These are phyloP conservation scores for Hoplostethus atlanticus DNA, from an alignment of 2,797 vertebrate species.

Conservation along the genomic window DNA sequence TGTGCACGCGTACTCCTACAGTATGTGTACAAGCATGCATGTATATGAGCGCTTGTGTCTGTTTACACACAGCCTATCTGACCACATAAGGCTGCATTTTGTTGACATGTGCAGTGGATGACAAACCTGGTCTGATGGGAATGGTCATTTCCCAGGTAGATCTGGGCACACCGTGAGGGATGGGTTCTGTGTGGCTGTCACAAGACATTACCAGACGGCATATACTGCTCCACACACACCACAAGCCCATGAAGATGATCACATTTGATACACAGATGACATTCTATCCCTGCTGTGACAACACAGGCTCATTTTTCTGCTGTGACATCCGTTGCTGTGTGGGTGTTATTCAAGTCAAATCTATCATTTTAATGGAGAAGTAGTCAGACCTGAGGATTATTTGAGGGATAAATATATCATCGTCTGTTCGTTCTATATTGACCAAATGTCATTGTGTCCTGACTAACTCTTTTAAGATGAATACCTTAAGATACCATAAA, in stretches of 20 bases:
- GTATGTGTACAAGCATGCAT: conserved; percentile 12
- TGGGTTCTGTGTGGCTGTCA: conserved; percentile 76
- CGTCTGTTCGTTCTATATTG: conserved; percentile 72
- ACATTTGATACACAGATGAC: conserved; percentile 86
- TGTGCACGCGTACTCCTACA: not conserved
- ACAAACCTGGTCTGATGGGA: conserved; percentile 68
- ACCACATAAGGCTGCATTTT: conserved; percentile 55
- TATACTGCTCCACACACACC: conserved; percentile 65
- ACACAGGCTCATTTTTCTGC: conserved; percentile 80
- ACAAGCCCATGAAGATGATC: conserved; percentile 82
- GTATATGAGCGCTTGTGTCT: conserved; percentile 46
- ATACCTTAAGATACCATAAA: conserved; percentile 60
- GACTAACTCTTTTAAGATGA: conserved; percentile 74
- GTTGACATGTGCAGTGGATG: conserved; percentile 65
- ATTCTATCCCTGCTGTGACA: conserved; percentile 81
- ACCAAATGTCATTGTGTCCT: conserved; percentile 70
- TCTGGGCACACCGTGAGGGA: conserved; percentile 71
- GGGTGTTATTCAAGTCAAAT: conserved; percentile 83
- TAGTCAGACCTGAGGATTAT: conserved; percentile 83
- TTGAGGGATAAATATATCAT: conserved; percentile 84
- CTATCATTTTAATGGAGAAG: conserved; percentile 86
- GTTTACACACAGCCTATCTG: conserved; percentile 56
- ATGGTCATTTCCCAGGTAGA: conserved; percentile 84
- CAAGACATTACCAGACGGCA: conserved; percentile 72
- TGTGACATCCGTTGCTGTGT: conserved; percentile 78